These are phyloP conservation scores for Oikopleura dioica DNA, from an alignment of 23 tunicate species.

Conservation along the genomic window DNA sequence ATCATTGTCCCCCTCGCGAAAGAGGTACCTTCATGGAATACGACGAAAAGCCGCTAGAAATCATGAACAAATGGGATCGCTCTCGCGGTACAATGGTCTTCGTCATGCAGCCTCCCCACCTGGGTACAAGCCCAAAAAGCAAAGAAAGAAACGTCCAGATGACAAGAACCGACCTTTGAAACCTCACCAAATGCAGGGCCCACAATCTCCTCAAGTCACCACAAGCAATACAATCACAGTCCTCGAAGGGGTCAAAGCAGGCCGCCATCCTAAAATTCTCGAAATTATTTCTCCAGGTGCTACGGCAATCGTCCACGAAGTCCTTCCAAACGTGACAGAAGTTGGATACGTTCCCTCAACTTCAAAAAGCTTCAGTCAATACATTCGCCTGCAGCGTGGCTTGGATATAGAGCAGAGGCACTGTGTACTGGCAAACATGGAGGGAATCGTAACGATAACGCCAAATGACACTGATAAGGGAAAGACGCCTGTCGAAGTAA, in stretches of 20 bases:
- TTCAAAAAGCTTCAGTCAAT: too few relatives aligned
- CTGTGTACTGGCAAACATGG: constrained; percentile 61
- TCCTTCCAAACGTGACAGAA: constrained; percentile 50
- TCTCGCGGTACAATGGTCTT: background rate
- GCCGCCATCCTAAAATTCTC: background rate
- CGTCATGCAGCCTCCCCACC: background rate
- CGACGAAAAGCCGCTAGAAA: background rate
- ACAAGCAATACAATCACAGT: background rate
- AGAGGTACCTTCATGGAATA: background rate
- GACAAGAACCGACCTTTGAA: background rate
- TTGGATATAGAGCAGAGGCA: constrained; percentile 22
- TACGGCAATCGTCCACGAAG: constrained; percentile 14
- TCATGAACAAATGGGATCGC: background rate
- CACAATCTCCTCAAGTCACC: background rate
- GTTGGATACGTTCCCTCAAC: constrained; percentile 38
- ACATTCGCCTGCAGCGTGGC: constrained; percentile 22
- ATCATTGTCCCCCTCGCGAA: background rate
- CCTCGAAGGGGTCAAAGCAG: background rate
- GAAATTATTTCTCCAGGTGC: constrained; percentile 17
- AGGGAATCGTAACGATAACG: constrained; percentile 50
- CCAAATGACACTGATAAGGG: background rate
- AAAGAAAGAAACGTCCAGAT: background rate
- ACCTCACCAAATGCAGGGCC: background rate
- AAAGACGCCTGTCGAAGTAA: background rate
- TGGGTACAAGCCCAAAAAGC: background rate